phyloP scores from a whole-genome alignment of 23 tunicate genomes.

The Ascidia mentula region DNA sequence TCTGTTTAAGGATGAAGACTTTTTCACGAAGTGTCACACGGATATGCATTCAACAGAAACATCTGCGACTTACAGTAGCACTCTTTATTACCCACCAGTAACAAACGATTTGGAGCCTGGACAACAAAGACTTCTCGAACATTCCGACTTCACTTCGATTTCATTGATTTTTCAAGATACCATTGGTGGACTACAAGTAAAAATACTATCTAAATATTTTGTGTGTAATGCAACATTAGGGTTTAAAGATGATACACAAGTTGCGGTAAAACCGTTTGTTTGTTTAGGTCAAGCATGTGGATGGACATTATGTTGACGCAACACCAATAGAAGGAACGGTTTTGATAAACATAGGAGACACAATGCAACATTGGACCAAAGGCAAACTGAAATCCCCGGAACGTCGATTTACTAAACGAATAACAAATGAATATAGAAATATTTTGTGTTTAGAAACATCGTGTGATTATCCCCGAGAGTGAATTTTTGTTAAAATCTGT shows the following conservation, averaged over 20 bases:
- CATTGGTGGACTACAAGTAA: constrained; percentile 55
- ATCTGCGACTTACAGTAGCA: constrained; percentile 40
- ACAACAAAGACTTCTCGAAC: constrained; percentile 45
- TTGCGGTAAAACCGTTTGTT: no score
- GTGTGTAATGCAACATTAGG: no score
- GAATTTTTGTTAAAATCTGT: neutral
- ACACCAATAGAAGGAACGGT: no score
- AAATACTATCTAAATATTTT: neutral
- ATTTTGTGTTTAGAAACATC: neutral
- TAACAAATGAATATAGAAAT: neutral
- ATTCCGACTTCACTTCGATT: constrained; percentile 69
- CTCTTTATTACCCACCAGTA: constrained; percentile 58
- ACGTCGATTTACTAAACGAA: no score
- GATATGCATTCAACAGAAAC: constrained; percentile 19
- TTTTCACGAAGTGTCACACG: constrained; percentile 43
- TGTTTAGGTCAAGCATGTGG: no score
- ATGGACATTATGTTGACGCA: no score
- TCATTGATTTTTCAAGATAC: constrained; percentile 60
- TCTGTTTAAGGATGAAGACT: constrained; percentile 16
- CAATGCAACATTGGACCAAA: no score
- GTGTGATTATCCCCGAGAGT: neutral
- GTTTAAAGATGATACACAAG: no score
- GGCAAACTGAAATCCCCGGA: no score
- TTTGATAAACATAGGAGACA: no score
- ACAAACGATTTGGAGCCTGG: constrained; percentile 22